Base-by-base conservation (phyloP, 2,113 vertebrate genomes). In the Ceyx cyanopectus region DNA sequence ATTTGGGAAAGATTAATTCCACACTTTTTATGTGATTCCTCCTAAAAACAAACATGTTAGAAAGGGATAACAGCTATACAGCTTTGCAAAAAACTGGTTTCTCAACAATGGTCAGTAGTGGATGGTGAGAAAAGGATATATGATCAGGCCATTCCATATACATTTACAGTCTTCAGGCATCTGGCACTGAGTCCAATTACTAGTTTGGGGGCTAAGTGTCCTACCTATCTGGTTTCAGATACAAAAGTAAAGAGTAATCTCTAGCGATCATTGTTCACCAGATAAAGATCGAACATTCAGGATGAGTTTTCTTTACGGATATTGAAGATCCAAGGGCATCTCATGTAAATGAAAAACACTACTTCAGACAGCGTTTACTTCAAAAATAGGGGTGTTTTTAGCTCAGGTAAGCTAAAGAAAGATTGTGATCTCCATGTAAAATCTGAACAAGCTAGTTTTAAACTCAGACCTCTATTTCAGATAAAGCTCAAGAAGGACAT, bases 401-500 rank as follows among this genome's bases (percentile, higher is more conserved):
- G n/a, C 29, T 70, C 78, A 92, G 45, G 70, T 2, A 86, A 63
- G n/a, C 37, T 93, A 81, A 85, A 82, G 37, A 67, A 76, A 95
- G 78, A 93, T 96, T 83, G 48, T 63, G 40, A 94, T 94, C 91
- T 89, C 51, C 14, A 9, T 57, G 85, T 85, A 77, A 87, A 95
- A 93, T 89, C 81, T 4, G 5, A 86, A 68, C 80, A 91, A 92
- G 75, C 8, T 67, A n/a, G 30, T 29, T 48, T 82, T 95, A 89
- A 87, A 72, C 76, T 90, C 41, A 77, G 54, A 92, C 63, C 34
- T 60, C 67, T 61, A 58, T 74, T 41, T 80, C n/a, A 94, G 84
- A 91, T 87, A 94, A 94, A 85, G 18, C 29, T 87, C 18, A 62
- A 43, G 62, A 79, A 87, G 63, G 74, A 74, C 43, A 8, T 40